phyloP scores from a whole-genome alignment of 2,888 invertebrate species.

The Petrophora chlorosata region DNA sequence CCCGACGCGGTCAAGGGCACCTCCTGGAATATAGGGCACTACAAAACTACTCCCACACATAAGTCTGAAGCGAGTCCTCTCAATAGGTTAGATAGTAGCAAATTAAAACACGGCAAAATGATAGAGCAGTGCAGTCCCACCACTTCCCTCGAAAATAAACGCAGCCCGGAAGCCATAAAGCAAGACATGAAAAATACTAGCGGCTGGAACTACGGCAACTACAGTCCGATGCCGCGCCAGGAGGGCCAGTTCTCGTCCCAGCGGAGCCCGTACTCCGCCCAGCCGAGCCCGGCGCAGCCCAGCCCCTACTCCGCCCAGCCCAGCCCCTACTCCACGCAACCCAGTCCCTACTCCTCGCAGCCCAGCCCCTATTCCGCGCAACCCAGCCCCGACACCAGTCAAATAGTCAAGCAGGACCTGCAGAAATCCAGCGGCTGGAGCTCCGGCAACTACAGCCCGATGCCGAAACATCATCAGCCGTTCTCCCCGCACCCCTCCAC shows the following conservation, averaged over 20 bases:
- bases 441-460: constrained; percentile 74
- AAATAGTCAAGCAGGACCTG: constrained; percentile 71
- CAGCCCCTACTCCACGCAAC: constrained; percentile 76
- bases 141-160: constrained; percentile 75
- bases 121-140: constrained; percentile 79
- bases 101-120: constrained; percentile 70
- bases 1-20: constrained; percentile 62
- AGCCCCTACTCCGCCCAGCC: constrained; percentile 67
- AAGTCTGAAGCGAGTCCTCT: constrained; percentile 78
- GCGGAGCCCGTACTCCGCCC: constrained; percentile 76
- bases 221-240: constrained; percentile 77
- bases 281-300: constrained; percentile 74
- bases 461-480: constrained; percentile 76
- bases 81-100: constrained; percentile 71
- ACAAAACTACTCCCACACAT: constrained; percentile 73
- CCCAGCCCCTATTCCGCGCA: constrained; percentile 78
- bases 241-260: constrained; percentile 74
- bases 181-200: constrained; percentile 73
- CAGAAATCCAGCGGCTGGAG: constrained; percentile 75
- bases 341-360: constrained; percentile 77
- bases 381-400: constrained; percentile 78
- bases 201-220: constrained; percentile 73
- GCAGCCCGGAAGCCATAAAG: constrained; percentile 72
- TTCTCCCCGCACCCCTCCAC: constrained; percentile 76
- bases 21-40: constrained; percentile 73